Base-by-base conservation (phyloP, 1,140 invertebrate species). In the Sinonovacula constricta region DNA sequence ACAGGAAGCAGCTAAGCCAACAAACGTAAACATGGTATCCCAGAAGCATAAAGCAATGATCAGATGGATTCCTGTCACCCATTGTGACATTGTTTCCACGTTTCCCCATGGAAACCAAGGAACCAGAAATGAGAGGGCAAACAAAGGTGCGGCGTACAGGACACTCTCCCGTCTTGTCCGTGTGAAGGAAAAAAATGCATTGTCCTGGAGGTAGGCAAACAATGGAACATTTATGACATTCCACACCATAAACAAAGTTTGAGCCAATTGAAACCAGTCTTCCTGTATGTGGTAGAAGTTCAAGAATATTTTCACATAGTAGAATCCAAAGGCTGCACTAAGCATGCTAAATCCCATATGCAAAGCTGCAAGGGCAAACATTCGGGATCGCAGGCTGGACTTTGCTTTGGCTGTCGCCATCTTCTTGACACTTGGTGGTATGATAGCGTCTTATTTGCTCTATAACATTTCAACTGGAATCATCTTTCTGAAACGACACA, bases 171-270 rank as follows among this genome's bases (percentile, higher is more conserved):
- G 56, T 5, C 92, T 80, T 31, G 86, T 89, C 45, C 83, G 89
- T 24, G 92, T 84, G 79, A 90, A 91, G 54, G 69, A 49, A 33
- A 70, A 83, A 4, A 76, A 78, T 24, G 82, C 81, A 33, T 81
- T 87, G 76, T 91, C 90, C 69, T 91, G 89, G 7, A 86, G 71
- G 66, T 91, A 91, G 15, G 90, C 91, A 82, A 92, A 92, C 49
- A 92, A 68, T 5, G 91, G 92, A 72, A 92, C 91, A 75, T 92
- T 92, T 31, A 92, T 81, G 0, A 91, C 88, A 81, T 92, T 92
- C 92, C 92, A 92, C 7, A 92, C 51, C 79, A 92, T 81, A 66
- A 89, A 92, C 12, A 92, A 60, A 14, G 90, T 51, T 77, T 92
- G 91, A 4, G 91, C 82, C 7, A 87, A 66, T 30, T 92, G 91